Percentiles rank a stretch among this genome's conserved stretches.
These are phyloP conservation scores for Xylota segnis DNA, from an alignment of 2,888 invertebrate genomes.

Conservation along the genomic window DNA sequence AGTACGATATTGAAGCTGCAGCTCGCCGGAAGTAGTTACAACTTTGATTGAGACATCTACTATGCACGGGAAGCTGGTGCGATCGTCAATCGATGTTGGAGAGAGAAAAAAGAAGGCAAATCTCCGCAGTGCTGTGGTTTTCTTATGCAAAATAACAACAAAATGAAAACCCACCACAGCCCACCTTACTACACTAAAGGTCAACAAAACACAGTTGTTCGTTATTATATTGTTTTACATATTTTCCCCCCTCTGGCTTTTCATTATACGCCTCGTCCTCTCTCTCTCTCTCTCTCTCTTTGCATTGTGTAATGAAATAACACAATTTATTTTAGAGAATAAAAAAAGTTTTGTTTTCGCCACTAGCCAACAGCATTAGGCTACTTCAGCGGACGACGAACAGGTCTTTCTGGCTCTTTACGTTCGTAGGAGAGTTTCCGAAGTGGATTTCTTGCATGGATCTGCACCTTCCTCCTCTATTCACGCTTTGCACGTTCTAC, in stretches of 20 bases:
- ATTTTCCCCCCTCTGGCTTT: not conserved
- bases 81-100: not conserved
- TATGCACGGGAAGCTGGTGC: not conserved
- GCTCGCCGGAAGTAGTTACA: not conserved
- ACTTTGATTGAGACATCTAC: not conserved
- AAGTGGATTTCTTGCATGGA: conserved; percentile 17
- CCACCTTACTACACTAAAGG: conserved; percentile 14
- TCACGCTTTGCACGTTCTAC: conserved; percentile 15
- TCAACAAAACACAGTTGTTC: conserved; percentile 17
- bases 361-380: conserved; percentile 40
- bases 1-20: too few relatives aligned
- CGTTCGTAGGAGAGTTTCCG: conserved; percentile 12
- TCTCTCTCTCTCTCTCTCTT: not conserved
- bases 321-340: conserved; percentile 3
- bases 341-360: not conserved
- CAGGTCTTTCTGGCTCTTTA: conserved; percentile 52
- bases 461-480: conserved; percentile 10
- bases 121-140: conserved; percentile 5
- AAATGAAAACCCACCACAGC: conserved; percentile 3
- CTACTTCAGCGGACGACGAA: conserved; percentile 42
- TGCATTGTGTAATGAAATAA: conserved; percentile 13
- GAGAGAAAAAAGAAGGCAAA: not conserved
- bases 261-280: not conserved
- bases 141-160: not conserved
- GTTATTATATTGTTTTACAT: conserved; percentile 15